These are phyloP conservation scores for Mungos mungo DNA, from an alignment of 2,113 vertebrate genomes.

Conservation along the genomic window DNA sequence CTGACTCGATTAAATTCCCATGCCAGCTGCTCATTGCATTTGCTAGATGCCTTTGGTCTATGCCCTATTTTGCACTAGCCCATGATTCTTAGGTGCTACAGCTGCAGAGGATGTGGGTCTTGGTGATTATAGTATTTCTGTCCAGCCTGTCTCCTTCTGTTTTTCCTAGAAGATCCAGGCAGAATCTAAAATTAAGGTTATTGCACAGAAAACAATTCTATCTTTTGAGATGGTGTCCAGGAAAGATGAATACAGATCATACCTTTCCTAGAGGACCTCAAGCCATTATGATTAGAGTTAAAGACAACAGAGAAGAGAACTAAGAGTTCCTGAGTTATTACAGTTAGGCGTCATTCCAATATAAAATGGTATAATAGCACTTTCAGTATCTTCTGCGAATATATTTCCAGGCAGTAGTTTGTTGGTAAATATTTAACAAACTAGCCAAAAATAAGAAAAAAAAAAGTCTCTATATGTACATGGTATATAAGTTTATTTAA, in stretches of 20 bases:
- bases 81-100: not conserved
- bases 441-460: not conserved
- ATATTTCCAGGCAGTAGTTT: not conserved
- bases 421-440: not conserved
- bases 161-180: not conserved
- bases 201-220: not conserved
- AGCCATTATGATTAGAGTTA: not conserved
- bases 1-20: not conserved
- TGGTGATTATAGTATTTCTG: not conserved
- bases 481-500: not conserved
- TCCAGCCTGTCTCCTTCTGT: not conserved
- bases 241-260: not conserved
- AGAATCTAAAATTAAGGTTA: not conserved
- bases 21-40: not conserved
- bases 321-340: not conserved
- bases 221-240: not conserved
- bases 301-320: not conserved
- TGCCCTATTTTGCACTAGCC: not conserved
- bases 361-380: not conserved
- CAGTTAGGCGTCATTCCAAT: not conserved
- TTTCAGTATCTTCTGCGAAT: not conserved
- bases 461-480: not conserved
- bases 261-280: not conserved
- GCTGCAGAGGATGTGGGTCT: not conserved
- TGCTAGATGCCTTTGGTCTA: not conserved